Conservation (phyloP, 30 jellyfish, hydroid and myxozoan genomes). For the Phacellophora camtschatica region DNA sequence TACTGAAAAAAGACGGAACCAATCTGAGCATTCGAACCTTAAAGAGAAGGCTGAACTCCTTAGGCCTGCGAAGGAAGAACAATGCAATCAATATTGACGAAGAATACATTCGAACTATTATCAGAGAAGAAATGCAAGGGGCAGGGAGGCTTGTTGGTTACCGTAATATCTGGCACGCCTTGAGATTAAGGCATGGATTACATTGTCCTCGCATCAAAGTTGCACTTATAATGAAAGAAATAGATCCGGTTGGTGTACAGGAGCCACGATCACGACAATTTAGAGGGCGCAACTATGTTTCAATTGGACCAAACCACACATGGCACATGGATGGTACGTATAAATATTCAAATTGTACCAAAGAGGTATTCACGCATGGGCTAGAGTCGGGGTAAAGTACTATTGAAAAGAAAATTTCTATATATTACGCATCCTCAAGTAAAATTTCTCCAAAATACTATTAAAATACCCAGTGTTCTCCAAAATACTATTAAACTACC, state of each 20-base stretch:
- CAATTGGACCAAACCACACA: slow-evolving; percentile 32
- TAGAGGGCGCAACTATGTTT: neutral
- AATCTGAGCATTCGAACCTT: slow-evolving; percentile 18
- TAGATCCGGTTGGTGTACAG: slow-evolving; percentile 44
- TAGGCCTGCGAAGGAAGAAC: slow-evolving; percentile 3
- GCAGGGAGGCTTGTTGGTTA: neutral
- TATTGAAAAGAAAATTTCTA: no score
- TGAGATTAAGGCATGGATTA: neutral
- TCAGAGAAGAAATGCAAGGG: neutral
- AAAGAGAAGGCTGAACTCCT: slow-evolving; percentile 9
- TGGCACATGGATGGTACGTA: slow-evolving; percentile 43
- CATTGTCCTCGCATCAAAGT: neutral
- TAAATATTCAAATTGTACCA: no score
- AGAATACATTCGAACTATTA: neutral
- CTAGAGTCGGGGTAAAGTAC: no score
- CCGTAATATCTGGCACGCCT: slow-evolving; percentile 5
- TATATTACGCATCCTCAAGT: no score
- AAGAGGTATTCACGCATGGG: no score
- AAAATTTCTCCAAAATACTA: no score
- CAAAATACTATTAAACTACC: no score
- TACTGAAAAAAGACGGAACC: slow-evolving; percentile 11
- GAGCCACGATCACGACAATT: neutral
- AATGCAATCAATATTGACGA: neutral
- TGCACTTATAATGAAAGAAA: slow-evolving; percentile 11
- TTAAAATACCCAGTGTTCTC: no score